Evolutionary conservation across 2,888 invertebrate species (phyloP), one percentile per base, ranked within the genome.

Genomic region (Lycia hirtaria): DNA sequence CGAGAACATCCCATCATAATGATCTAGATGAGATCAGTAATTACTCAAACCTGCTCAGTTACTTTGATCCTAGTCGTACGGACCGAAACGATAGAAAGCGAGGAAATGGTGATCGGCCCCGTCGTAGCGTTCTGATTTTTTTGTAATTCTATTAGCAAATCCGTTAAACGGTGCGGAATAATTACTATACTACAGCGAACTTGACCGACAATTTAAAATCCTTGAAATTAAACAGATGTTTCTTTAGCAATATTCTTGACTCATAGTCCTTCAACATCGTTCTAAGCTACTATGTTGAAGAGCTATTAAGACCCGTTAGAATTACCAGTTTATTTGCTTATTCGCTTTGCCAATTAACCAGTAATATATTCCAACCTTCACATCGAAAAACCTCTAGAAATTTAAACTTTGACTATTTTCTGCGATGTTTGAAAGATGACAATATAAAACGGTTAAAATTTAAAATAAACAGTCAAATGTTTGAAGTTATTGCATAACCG

Each of bases 21-120:
- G 41, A 48, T 52, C 47, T 52, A 57, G 48, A 57, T 52, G 51
- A n/a, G 32, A 33, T 30, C 37, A 51, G 47, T 47, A 38, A 53
- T 58, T 57, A 57, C 45, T 43, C 38, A 58, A 53, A 58, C 44
- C 43, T 26, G 47, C n/a, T 57, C 35, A 10, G 33, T 53, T 44
- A 54, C 44, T 43, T 48, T 48, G 43, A 35, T 53, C 47, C 30
- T 44, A 50, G 44, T 58, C 30, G 6, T 17, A 33, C 5, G 15
- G 24, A 43, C 26, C 10, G n/a, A n/a, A 20, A 43, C 22, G 20
- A 24, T 60, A 64, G 62, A 66, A 64, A 64, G 63, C 59, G 48
- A 56, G 54, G 52, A 62, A 65, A 55, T 58, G 58, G 62, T 49
- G 56, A 49, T 53, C 44, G 55, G 12, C 30, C 24, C 19, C 30